Conservation (phyloP, 2,797 vertebrate species). For the Centroberyx gerrardi region DNA sequence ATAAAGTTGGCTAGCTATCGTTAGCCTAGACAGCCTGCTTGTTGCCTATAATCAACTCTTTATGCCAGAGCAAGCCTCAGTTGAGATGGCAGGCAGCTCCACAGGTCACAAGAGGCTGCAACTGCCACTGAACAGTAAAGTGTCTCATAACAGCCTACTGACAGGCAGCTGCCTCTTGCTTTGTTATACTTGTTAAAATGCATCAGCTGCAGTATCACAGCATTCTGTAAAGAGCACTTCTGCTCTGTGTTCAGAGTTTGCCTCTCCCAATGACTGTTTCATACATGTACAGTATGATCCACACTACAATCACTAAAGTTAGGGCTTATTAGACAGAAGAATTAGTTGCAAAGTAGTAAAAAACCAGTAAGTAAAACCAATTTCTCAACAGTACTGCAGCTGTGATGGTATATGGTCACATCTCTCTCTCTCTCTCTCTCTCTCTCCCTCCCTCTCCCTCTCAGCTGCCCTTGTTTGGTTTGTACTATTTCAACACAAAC, state of each 20-base stretch:
- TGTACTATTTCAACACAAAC: conserved; percentile 72
- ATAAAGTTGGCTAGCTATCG: conserved; percentile 65
- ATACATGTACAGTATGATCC: neutral
- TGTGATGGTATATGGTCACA: conserved; percentile 20
- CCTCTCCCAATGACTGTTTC: neutral
- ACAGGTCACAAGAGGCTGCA: conserved; percentile 40
- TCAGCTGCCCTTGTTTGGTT: conserved; percentile 56
- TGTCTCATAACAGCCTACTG: conserved; percentile 24
- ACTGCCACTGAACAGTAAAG: conserved; percentile 9
- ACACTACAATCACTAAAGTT: neutral
- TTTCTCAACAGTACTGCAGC: neutral
- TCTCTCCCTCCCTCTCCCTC: conserved; percentile 11
- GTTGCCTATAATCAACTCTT: conserved; percentile 39
- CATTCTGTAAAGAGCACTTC: neutral
- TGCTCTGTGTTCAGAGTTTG: neutral
- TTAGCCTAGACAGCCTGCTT: conserved; percentile 64
- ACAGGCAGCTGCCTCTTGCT: conserved; percentile 44
- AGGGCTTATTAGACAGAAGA: neutral
- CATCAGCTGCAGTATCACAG: conserved; percentile 28
- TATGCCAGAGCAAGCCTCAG: conserved; percentile 17
- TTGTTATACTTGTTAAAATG: conserved; percentile 21
- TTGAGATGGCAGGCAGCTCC: conserved; percentile 45
- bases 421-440: conserved; percentile 1
- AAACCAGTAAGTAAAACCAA: no score
- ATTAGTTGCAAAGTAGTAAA: conserved; percentile 28